Conservation (phyloP, 2,888 invertebrate genomes). For the Nymphalis c-album region DNA sequence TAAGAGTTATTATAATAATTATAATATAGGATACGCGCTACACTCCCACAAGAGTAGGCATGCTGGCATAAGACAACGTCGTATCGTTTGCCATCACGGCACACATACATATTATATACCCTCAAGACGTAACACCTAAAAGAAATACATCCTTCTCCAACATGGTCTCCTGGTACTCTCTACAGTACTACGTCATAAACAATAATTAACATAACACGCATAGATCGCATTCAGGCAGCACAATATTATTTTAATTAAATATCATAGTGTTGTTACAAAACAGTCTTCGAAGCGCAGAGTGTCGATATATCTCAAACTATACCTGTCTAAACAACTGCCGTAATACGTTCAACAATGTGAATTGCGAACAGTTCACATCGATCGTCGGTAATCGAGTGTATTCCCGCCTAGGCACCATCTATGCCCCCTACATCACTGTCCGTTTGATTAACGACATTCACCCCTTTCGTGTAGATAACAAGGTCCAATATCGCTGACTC, state of each 20-base stretch:
- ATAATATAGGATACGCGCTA: too few species aligned
- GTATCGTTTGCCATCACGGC: too few species aligned
- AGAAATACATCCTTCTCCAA: too few species aligned
- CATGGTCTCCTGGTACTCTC: too few species aligned
- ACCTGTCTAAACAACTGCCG: slow-evolving; percentile 9
- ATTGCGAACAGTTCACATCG: slow-evolving; percentile 19
- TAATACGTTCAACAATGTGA: slow-evolving; percentile 21
- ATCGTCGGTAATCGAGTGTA: slow-evolving; percentile 35
- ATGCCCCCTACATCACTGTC: slow-evolving; percentile 29
- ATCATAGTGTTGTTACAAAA: neutral
- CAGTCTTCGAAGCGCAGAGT: neutral
- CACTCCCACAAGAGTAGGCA: too few species aligned
- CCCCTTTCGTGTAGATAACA: slow-evolving; percentile 19
- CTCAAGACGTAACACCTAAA: too few species aligned
- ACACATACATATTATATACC: too few species aligned
- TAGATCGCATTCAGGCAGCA: too few species aligned
- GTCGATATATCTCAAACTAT: neutral
- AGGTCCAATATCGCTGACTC: slow-evolving; percentile 32
- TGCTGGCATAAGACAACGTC: too few species aligned
- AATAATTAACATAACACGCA: too few species aligned
- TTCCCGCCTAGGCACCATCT: slow-evolving; percentile 25
- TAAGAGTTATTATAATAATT: too few species aligned
- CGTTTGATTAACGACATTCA: slow-evolving; percentile 30
- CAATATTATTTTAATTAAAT: neutral
- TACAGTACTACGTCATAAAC: too few species aligned